Evolutionary conservation across 2,113 vertebrate genomes (phyloP).

Genomic region (Gasterosteus aculeatus): DNA sequence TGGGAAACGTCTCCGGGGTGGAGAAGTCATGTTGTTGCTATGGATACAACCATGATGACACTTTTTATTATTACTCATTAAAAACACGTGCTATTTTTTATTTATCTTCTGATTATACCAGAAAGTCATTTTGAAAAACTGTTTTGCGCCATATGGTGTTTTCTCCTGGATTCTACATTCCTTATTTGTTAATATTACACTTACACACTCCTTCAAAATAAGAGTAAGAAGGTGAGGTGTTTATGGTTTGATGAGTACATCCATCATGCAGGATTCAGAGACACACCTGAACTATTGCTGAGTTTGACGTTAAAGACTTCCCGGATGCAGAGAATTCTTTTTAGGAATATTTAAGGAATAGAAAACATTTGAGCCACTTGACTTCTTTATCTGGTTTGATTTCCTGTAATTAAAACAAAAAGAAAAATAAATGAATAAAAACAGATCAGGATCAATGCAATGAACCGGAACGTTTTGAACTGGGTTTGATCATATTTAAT

Average conservation of each 20-base stretch:
- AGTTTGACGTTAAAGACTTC: background rate
- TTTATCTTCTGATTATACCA: background rate
- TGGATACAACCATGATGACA: background rate
- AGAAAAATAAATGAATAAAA: background rate
- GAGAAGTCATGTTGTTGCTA: slow-evolving; percentile 26
- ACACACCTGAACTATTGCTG: background rate
- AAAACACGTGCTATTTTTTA: too few relatives aligned
- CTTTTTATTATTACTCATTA: too few relatives aligned
- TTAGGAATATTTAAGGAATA: background rate
- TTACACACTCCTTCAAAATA: background rate
- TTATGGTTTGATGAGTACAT: background rate
- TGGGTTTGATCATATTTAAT: slow-evolving; percentile 25
- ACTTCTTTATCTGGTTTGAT: slow-evolving; percentile 28
- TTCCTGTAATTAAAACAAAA: background rate
- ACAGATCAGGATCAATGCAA: background rate
- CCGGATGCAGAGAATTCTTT: too few relatives aligned
- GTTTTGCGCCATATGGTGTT: background rate
- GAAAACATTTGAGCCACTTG: slow-evolving; percentile 5
- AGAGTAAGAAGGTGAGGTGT: background rate
- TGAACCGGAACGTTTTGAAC: slow-evolving; percentile 6
- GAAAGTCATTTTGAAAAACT: background rate
- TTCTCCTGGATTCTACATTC: background rate
- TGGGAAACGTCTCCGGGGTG: slow-evolving; percentile 6
- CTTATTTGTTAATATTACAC: background rate
- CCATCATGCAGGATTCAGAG: background rate